phyloP scores from a whole-genome alignment of 1,140 invertebrate species.

The Eriocheir sinensis region DNA sequence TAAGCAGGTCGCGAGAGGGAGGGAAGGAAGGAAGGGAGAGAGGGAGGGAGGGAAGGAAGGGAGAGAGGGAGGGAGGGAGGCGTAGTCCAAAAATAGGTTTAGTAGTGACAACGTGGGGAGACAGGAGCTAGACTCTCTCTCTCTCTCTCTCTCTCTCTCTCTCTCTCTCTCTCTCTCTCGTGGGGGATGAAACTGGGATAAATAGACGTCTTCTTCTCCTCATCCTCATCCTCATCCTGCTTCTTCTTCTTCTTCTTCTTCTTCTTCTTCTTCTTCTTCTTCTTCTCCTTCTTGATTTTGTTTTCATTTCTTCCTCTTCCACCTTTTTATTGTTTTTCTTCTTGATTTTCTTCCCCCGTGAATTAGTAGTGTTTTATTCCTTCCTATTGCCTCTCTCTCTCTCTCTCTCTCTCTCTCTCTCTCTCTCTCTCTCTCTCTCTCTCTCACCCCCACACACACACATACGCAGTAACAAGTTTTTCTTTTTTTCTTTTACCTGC shows the following conservation, averaged over 20 bases:
- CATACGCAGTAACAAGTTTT: not conserved
- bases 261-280: not conserved
- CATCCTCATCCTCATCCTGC: too few species aligned
- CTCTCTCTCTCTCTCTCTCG: conserved; percentile 49
- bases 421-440: not conserved
- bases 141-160: not conserved
- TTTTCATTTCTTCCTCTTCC: not conserved
- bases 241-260: not conserved
- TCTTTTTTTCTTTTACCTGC: too few species aligned
- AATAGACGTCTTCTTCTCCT: too few species aligned
- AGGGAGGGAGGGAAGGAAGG: not conserved
- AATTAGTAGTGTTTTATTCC: not conserved
- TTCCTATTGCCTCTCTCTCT: conserved; percentile 1
- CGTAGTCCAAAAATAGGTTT: not conserved
- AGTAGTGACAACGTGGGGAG: not conserved
- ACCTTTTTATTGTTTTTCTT: not conserved
- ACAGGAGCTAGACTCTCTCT: not conserved
- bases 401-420: conserved; percentile 57
- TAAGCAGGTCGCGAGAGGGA: not conserved
- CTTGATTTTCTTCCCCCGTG: not conserved
- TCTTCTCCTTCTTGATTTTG: not conserved
- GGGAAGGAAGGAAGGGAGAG: not conserved
- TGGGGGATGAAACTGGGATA: too few species aligned
- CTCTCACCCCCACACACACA: not conserved
- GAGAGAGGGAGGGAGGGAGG: not conserved